Base-by-base conservation (phyloP, 1,140 invertebrate genomes). In the Aphelenchoides fujianensis region DNA sequence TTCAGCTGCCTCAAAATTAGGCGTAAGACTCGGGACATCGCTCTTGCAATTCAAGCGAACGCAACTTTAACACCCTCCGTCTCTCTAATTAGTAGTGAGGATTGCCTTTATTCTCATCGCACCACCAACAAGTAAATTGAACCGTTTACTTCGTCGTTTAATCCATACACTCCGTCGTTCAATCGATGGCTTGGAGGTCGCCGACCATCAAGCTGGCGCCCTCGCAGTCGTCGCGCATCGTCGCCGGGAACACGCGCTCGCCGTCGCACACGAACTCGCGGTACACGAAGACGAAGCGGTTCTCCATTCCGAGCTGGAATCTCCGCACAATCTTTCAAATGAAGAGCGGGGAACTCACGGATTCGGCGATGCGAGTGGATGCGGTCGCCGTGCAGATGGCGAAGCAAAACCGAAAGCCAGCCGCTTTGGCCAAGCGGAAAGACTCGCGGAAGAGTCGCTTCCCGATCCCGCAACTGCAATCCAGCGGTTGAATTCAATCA, bases 391-490 rank as follows among this genome's bases (percentile, higher is more conserved):
- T 59, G 34, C 55, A 59, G 34, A 59, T 23, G 12, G 55, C 23
- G 27, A 7, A 27, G 34, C 55, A 59, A 32, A 59, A 59, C 19
- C 34, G 5, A 23, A 59, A 7, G 28, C 55, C 55, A 5, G 23
- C 7, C 34, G 5, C 23, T 7, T 59, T 5, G 28, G 55, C 55
- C 23, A 59, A 19, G 12, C 34, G 28, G 55, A 59, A 59, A 19
- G 27, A 30, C 34, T 59, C 55, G 7, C 28, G 5, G 5, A 59
- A 7, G 7, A 59, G 55, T 59, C 19, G 55, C 34, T 7, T 59
- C 55, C 55, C 55, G 34, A 59, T 5, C 7, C 55, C 55, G 55
- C 55, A 59, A 23, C 55, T 59, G 55, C 7, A 59, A 7, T 59
- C 55, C n/a, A n/a, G n/a, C n/a, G n/a, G n/a, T n/a, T n/a, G n/a